Evolutionary conservation across 2,797 vertebrate genomes (phyloP), one percentile per base, ranked within the genome.

Genomic region (Morus bassanus): DNA sequence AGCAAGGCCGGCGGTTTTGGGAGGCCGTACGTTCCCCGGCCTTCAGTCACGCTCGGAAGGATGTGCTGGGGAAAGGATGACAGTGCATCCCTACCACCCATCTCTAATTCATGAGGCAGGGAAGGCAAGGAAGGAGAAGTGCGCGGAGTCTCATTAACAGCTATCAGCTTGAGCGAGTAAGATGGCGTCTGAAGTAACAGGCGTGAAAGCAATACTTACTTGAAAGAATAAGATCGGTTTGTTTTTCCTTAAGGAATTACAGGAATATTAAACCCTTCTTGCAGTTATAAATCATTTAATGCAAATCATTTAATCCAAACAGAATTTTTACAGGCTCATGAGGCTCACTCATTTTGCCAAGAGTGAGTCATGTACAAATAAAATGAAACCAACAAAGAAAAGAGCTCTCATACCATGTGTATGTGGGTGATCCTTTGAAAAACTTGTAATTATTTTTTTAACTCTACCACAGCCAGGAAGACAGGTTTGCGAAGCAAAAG

Each of bases 311-410:
- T 89, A 96, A 97, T 76, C 86, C 89, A 97, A 95, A 96, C 89
- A 97, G 96, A 97, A 96, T 97, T 97, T 97, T 96, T 97, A 97
- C 92, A 96, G 89, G 94, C 95, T 97, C 95, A 96, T 94, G 96
- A 96, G 94, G 84, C 91, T 97, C 96, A 93, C 81, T 97, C 92
- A 91, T 96, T 97, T 95, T 97, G 97, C 95, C 95, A 97, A 97
- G 96, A 97, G 96, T 97, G 96, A 97, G 94, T 97, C 96, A 97
- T 92, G 90, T 96, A 97, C 91, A 97, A 97, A 97, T 96, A 97
- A 97, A 97, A 97, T 94, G 95, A 97, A 97, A 95, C 94, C 91
- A 97, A 96, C 94, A 95, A 95, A 91, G 92, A 95, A 97, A 96
- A 97, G 96, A 97, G 95, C 94, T 96, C 95, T 97, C 94, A 91